Conservation (phyloP, 1,140 invertebrate species). For the Oreohelix idahoensis region DNA sequence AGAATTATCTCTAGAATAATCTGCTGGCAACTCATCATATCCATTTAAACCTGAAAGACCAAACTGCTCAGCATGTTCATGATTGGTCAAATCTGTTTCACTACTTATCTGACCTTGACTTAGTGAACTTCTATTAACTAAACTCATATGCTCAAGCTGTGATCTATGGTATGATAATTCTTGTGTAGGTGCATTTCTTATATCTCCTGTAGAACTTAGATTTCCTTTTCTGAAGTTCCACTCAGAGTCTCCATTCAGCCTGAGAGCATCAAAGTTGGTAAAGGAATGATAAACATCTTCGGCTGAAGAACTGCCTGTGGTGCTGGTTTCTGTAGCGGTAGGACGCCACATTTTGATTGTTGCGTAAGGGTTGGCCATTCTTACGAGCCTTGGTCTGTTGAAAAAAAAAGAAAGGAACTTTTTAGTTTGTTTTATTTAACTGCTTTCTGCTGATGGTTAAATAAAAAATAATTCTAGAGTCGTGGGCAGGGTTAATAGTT, state of each 20-base stretch:
- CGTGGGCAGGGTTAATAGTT: no score
- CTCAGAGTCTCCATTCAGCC: neutral
- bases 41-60: neutral
- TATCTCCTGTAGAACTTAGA: neutral
- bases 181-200: neutral
- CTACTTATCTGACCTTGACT: neutral
- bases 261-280: constrained; percentile 45
- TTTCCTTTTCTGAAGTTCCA: neutral
- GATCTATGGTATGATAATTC: neutral
- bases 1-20: constrained; percentile 18
- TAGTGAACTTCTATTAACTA: neutral
- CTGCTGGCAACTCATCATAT: constrained; percentile 15
- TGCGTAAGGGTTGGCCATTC: constrained; percentile 54
- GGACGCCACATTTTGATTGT: constrained; percentile 55
- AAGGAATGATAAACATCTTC: constrained; percentile 45
- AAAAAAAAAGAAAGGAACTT: constrained; percentile 9
- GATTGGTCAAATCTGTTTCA: neutral
- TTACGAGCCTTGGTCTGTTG: constrained; percentile 55
- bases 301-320: constrained; percentile 17
- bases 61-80: neutral
- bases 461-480: no score
- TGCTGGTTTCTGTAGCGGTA: constrained; percentile 39
- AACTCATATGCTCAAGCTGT: neutral
- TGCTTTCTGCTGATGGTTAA: no score
- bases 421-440: neutral